Evolutionary conservation across 1,140 invertebrate species (phyloP), one percentile per base, ranked within the genome.

Genomic region (Acyrthosiphon pisum): DNA sequence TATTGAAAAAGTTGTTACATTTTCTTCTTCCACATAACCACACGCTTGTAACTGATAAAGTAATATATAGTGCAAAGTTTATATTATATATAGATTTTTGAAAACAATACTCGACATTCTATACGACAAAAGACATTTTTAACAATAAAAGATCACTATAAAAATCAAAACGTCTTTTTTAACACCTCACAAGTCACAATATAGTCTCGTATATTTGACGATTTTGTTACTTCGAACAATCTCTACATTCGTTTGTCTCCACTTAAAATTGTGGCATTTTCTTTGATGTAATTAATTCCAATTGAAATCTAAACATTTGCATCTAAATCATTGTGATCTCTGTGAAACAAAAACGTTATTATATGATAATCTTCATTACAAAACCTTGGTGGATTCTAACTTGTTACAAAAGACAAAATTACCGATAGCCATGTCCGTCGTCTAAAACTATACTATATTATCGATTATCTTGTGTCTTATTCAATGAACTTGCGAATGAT

Each of bases 401-500:
- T 76, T 1, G 6, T 76, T 6, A 18, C 60, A 76, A n/a, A 76
- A 76, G 4, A 1, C 14, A 2, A 6, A 26, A 30, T 8, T 30
- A 60, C 56, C 0, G 30, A 68, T n/a, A 76, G 14, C 4, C 60
- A 76, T 60, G 30, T 76, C 14, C 4, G n/a, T 6, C 6, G 6
- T n/a, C 30, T n/a, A n/a, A n/a, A 18, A 76, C 11, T 60, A 14
- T 18, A 48, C 11, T 14, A 11, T n/a, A 56, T 7, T 6, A 8
- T 56, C n/a, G n/a, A 56, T 26, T 26, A 26, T 26, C 0, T 8
- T 8, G 8, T 56, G 23, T 56, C 20, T 68, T 68, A 68, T 14
- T n/a, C 11, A 60, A 30, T 6, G 4, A n/a, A 76, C 11, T n/a
- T 0, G 0, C n/a, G 0, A 18, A n/a, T n/a, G n/a, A 2, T 76